Base-by-base conservation (phyloP, 2,797 vertebrate species). In the Protonibea diacanthus region DNA sequence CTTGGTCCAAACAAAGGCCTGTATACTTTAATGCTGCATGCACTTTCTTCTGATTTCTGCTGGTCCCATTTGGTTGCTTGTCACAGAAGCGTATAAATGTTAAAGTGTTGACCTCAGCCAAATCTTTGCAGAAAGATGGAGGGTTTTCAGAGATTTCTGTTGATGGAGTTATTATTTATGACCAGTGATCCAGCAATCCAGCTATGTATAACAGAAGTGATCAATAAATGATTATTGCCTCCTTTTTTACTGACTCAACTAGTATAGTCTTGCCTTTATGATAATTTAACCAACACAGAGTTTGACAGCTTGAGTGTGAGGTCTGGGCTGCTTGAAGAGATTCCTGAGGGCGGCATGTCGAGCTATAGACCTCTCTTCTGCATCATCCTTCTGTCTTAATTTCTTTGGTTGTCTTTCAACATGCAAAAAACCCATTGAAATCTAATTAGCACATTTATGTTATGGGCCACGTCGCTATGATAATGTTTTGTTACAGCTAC, bases 361-460 rank as follows among this genome's bases (percentile, higher is more conserved):
- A 49, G 6, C 1, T 48, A 5, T 4, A 17, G 11, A 65, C 38
- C 15, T 4, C 2, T 45, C 42, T 53, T 40, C 9, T 40, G 20
- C 3, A 4, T 11, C 45, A 18, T 3, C n/a, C 33, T 10, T 12
- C 14, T 33, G 2, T 25, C 44, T 40, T 4, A 0, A 51, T 59
- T 57, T 40, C 18, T 47, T 10, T 66, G 66, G 58, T 66, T 45
- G 14, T 33, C n/a, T 42, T 57, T 73, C 49, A 61, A 55, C 3
- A 12, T 9, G 4, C 59, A 76, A 76, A 14, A 14, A 56, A 15
- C 42, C 4, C 20, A 15, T 53, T 60, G 20, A 75, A 70, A 66
- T 48, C 33, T 18, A 53, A 80, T 48, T 48, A 38, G 45, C 47
- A 66, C 60, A 48, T 72, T 75, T 65, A 59, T 33, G 55, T 48